These are phyloP conservation scores for Arenaria interpres DNA, from an alignment of 2,113 vertebrate genomes.

Conservation along the genomic window DNA sequence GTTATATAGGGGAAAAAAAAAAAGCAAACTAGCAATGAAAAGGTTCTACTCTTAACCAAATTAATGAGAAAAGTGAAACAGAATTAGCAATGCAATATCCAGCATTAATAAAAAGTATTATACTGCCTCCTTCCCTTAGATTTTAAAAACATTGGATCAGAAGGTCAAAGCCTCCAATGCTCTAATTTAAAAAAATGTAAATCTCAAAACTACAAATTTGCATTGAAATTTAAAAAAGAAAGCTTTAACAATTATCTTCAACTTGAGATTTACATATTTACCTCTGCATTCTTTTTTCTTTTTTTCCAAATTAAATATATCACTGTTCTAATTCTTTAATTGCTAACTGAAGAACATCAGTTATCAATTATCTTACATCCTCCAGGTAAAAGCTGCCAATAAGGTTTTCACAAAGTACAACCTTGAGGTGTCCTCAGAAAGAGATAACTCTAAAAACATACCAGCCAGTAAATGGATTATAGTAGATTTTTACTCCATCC, in stretches of 20 bases:
- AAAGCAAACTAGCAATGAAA: not conserved
- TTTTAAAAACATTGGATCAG: not conserved
- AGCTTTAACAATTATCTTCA: not conserved
- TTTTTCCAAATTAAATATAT: not conserved
- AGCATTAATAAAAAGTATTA: not conserved
- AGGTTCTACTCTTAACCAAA: not conserved
- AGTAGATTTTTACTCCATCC: conserved; percentile 91
- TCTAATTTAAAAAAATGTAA: not conserved
- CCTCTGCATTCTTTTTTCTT: not conserved
- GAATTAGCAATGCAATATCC: not conserved
- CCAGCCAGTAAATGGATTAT: conserved; percentile 96
- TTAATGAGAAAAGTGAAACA: not conserved
- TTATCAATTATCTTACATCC: not conserved
- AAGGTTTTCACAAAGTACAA: not conserved
- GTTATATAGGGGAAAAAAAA: not conserved
- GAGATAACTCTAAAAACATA: conserved; percentile 67
- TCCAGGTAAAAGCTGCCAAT: not conserved
- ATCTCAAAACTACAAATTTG: not conserved
- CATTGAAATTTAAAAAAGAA: not conserved
- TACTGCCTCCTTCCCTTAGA: not conserved
- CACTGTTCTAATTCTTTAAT: not conserved
- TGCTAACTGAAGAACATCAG: not conserved
- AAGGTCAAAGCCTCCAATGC: not conserved
- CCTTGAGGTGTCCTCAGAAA: not conserved
- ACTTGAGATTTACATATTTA: not conserved